A percentile compares a stretch with the other conserved stretches of the same genome.
Conservation (phyloP, 2,888 invertebrate species). For the Sphecodes monilicornis region DNA sequence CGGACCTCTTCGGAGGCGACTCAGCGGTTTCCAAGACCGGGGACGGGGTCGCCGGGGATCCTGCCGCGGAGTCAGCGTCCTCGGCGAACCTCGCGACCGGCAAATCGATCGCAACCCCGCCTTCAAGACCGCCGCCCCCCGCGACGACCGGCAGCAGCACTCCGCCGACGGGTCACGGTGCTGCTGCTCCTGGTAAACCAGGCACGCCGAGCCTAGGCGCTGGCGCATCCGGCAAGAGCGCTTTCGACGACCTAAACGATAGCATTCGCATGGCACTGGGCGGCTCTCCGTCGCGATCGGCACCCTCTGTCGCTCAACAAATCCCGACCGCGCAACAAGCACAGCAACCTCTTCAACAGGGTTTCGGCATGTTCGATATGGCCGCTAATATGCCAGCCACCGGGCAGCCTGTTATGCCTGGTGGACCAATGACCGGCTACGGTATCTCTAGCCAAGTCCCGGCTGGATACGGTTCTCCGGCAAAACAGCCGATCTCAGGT, state of each 20-base stretch:
- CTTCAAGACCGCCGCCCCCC: constrained; percentile 84
- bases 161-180: constrained; percentile 83
- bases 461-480: constrained; percentile 84
- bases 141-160: constrained; percentile 80
- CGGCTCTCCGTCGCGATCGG: constrained; percentile 86
- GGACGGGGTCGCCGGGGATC: constrained; percentile 75
- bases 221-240: constrained; percentile 87
- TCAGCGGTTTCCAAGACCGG: constrained; percentile 78
- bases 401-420: constrained; percentile 75
- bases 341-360: constrained; percentile 71
- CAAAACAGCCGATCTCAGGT: constrained; percentile 85
- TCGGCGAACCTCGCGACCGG: constrained; percentile 70
- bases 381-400: constrained; percentile 67
- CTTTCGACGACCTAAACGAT: constrained; percentile 89
- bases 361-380: constrained; percentile 79
- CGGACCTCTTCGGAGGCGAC: constrained; percentile 82
- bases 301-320: constrained; percentile 67
- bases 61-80: constrained; percentile 74
- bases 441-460: constrained; percentile 80
- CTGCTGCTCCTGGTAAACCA: constrained; percentile 81
- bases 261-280: constrained; percentile 89
- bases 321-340: constrained; percentile 67
- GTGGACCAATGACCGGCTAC: constrained; percentile 75
- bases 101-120: constrained; percentile 83
- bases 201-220: constrained; percentile 82